A percentile compares a stretch with the other conserved stretches of the same genome.
phyloP scores from a whole-genome alignment of 2,797 vertebrate genomes.

The Mormyrops boulengeri region DNA sequence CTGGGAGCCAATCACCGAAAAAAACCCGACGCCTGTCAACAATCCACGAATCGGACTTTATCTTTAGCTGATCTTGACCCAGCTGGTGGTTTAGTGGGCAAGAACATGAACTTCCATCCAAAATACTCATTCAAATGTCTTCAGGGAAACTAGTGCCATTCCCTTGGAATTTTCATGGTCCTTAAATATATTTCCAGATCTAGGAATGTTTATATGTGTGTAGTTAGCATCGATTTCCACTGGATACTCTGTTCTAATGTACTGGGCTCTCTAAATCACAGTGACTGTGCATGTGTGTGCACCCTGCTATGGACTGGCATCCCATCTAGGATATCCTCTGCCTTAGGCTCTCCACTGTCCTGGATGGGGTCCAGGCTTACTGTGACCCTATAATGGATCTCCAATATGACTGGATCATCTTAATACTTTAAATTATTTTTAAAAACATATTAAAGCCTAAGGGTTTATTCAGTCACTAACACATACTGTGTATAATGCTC shows the following conservation, averaged over 20 bases:
- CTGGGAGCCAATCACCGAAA: background rate
- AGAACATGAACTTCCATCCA: background rate
- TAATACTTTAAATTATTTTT: background rate
- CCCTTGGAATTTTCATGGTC: background rate
- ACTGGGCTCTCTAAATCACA: background rate
- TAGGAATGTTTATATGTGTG: background rate
- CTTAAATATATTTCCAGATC: slow-evolving; percentile 2
- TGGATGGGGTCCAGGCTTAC: background rate
- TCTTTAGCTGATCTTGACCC: background rate
- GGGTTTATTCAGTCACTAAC: background rate
- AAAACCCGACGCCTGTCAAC: background rate
- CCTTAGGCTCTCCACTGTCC: background rate
- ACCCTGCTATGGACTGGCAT: background rate
- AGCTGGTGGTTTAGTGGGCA: background rate
- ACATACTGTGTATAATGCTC: background rate
- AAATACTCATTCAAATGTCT: background rate
- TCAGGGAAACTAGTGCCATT: background rate
- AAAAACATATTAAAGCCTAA: background rate
- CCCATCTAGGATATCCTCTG: background rate
- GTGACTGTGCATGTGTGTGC: background rate
- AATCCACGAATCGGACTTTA: background rate
- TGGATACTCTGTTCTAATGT: background rate
- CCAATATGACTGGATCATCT: background rate
- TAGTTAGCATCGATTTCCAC: background rate
- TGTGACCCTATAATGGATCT: background rate